Percentiles rank a stretch among this genome's conserved stretches.
Evolutionary conservation across 1,140 invertebrate species (phyloP).

Genomic region (Stegodyphus dumicola): DNA sequence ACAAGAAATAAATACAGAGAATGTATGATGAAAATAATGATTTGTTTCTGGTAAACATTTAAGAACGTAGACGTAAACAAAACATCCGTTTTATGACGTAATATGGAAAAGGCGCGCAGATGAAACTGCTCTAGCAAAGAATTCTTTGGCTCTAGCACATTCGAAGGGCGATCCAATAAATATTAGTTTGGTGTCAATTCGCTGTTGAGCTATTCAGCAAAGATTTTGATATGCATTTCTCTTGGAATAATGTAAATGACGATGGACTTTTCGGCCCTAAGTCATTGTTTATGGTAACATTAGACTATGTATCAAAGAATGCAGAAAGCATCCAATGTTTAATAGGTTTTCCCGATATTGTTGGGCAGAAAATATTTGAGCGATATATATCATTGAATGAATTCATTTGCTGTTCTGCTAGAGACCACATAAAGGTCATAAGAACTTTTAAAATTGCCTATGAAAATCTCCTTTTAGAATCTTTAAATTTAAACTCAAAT

Average conservation of each 20-base stretch:
- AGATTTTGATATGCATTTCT: neutral
- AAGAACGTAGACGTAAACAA: no score
- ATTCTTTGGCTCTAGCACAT: neutral
- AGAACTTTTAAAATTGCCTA: slow-evolving; percentile 8
- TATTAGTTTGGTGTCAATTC: neutral
- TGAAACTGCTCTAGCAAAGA: neutral
- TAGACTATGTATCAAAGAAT: slow-evolving; percentile 14
- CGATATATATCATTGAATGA: neutral
- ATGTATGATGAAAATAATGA: no score
- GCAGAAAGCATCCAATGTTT: neutral
- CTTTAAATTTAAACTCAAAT: neutral
- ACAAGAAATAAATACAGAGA: no score
- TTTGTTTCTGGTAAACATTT: no score
- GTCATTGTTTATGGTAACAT: slow-evolving; percentile 1
- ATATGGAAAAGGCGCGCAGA: neutral
- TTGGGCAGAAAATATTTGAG: slow-evolving; percentile 24
- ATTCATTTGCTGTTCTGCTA: no score
- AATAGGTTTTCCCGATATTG: slow-evolving; percentile 19
- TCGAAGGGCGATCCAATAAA: neutral
- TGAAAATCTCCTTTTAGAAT: slow-evolving; percentile 13
- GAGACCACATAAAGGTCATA: neutral
- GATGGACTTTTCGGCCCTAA: neutral
- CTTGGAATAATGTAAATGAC: no score
- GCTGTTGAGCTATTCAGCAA: neutral
- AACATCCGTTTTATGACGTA: neutral